phyloP scores from a whole-genome alignment of 2,888 invertebrate genomes.

The Xylocampa areola region DNA sequence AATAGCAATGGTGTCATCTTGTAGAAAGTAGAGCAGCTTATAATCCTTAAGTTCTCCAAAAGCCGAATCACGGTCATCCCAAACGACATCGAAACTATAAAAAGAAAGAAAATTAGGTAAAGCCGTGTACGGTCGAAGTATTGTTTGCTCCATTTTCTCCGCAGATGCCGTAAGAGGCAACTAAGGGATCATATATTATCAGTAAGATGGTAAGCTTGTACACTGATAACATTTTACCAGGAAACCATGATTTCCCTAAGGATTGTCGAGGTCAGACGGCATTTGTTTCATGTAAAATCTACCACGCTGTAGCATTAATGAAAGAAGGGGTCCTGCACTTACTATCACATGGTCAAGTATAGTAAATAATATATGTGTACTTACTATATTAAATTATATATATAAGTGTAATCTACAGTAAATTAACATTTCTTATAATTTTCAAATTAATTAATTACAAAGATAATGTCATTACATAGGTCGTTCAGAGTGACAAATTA shows the following conservation, averaged over 20 bases:
- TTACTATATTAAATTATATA: too few species aligned
- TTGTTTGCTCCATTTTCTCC: constrained; percentile 6
- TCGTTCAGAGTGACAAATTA: too few species aligned
- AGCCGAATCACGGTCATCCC: constrained; percentile 91
- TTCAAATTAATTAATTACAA: too few species aligned
- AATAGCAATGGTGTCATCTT: constrained; percentile 94
- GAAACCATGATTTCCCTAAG: constrained; percentile 47
- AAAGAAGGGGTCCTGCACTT: constrained; percentile 14
- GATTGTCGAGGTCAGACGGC: constrained; percentile 37
- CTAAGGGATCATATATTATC: constrained; percentile 35
- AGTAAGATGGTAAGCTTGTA: constrained; percentile 28
- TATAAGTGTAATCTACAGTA: too few species aligned
- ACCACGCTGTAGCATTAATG: constrained; percentile 36
- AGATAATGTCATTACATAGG: too few species aligned
- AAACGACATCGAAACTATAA: constrained; percentile 91
- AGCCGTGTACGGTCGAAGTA: constrained; percentile 2
- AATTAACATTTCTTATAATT: too few species aligned
- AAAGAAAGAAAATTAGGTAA: constrained; percentile 16
- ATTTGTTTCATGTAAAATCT: constrained; percentile 30
- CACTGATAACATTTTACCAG: constrained; percentile 46
- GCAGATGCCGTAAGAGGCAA: constrained; percentile 17
- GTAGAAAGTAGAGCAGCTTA: constrained; percentile 93
- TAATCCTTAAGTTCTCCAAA: constrained; percentile 91
- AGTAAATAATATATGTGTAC: too few species aligned
- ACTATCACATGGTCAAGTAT: too few species aligned